Evolutionary conservation across 2,888 invertebrate genomes (phyloP).

Genomic region (Drosophila mulleri): DNA sequence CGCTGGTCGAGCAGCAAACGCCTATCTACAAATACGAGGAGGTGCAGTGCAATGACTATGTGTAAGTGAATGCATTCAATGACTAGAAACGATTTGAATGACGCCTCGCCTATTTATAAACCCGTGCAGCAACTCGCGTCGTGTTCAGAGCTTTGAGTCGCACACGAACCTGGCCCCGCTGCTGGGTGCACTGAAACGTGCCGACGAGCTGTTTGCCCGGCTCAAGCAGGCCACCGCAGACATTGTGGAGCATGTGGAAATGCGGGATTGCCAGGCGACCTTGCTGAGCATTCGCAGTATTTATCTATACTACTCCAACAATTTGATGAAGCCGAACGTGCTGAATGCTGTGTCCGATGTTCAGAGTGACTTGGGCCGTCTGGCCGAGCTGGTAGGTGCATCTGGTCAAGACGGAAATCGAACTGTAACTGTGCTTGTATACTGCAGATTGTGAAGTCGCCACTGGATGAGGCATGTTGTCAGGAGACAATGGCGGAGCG

Average conservation of each 20-base stretch:
- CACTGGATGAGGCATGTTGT: constrained; percentile 83
- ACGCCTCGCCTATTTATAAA: not conserved
- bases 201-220: constrained; percentile 75
- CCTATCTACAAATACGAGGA: constrained; percentile 90
- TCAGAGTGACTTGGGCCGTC: constrained; percentile 78
- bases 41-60: constrained; percentile 87
- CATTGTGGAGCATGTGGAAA: constrained; percentile 67
- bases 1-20: constrained; percentile 88
- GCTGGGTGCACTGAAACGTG: constrained; percentile 78
- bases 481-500: constrained; percentile 83
- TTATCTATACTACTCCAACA: constrained; percentile 80
- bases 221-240: constrained; percentile 70
- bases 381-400: constrained; percentile 69
- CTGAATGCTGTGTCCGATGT: constrained; percentile 82
- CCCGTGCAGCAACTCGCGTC: constrained; percentile 76
- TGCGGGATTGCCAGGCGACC: constrained; percentile 72
- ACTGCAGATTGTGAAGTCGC: constrained; percentile 72
- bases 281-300: constrained; percentile 77
- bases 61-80: constrained; percentile 83
- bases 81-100: not conserved
- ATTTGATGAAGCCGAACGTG: constrained; percentile 79
- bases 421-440: not conserved
- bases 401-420: not conserved
- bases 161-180: constrained; percentile 81
- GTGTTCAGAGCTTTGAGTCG: constrained; percentile 84